Conservation (phyloP, 2,888 invertebrate genomes). For the Pachliopta kotzebuea region DNA sequence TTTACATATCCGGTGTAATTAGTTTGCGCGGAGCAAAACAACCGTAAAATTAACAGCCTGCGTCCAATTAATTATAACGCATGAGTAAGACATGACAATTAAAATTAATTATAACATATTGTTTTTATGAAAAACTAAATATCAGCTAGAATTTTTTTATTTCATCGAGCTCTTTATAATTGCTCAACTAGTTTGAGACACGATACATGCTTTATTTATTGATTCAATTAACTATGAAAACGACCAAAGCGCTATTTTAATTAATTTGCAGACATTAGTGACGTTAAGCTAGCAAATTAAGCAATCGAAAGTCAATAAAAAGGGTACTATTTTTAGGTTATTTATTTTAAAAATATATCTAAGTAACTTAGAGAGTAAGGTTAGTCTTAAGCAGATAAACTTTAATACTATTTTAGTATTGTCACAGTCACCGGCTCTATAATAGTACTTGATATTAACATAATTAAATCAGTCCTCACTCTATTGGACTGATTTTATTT, state of each 20-base stretch:
- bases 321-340: no score
- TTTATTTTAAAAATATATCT: no score
- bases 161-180: background rate
- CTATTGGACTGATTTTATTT: background rate
- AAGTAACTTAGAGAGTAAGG: no score
- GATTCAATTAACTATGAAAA: background rate
- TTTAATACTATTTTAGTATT: background rate
- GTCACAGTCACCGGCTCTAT: no score
- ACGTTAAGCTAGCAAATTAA: background rate
- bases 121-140: constrained; percentile 2
- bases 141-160: background rate
- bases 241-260: background rate
- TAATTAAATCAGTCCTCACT: background rate
- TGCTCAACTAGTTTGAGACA: background rate
- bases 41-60: constrained; percentile 1
- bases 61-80: constrained; percentile 2
- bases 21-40: background rate
- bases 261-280: background rate
- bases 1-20: constrained; percentile 1
- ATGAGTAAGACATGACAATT: constrained; percentile 2
- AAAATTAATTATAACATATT: constrained; percentile 3
- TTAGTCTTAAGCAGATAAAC: no score
- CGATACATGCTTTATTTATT: background rate
- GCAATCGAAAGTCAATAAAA: background rate
- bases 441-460: background rate